Percentiles rank a stretch among this genome's conserved stretches.
Conservation (phyloP, 2,113 vertebrate species). For the Aldabrachelys gigantea region DNA sequence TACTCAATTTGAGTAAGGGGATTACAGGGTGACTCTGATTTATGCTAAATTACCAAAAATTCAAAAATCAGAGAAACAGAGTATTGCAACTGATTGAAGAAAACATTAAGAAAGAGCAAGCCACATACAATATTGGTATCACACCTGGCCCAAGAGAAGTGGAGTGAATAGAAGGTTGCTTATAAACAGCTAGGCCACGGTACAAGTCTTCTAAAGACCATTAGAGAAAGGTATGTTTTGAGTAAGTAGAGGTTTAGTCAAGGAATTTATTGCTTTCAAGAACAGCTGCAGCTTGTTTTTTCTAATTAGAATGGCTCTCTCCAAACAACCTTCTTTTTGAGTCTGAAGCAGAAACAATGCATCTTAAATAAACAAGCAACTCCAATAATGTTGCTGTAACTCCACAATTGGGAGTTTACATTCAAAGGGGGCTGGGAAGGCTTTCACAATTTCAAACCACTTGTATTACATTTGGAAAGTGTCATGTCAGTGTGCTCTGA, state of each 20-base stretch:
- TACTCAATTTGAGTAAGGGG: background rate
- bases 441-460: slow-evolving; percentile 43
- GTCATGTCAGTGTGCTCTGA: background rate
- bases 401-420: background rate
- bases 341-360: background rate
- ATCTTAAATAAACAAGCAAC: background rate
- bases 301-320: slow-evolving; percentile 9
- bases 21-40: background rate
- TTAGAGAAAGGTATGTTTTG: slow-evolving; percentile 19
- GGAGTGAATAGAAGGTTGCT: slow-evolving; percentile 2
- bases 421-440: background rate
- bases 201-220: background rate
- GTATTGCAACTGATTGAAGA: background rate
- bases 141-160: background rate
- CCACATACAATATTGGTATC: background rate
- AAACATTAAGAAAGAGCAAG: fast-evolving
- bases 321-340: background rate
- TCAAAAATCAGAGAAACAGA: background rate
- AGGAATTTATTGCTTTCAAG: slow-evolving; percentile 37
- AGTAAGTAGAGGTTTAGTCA: slow-evolving; percentile 31
- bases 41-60: background rate
- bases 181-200: slow-evolving; percentile 19
- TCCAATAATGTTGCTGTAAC: background rate
- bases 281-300: slow-evolving; percentile 28
- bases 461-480: slow-evolving; percentile 11